Base-by-base conservation (phyloP, 2,888 invertebrate species). In the Parnassius glacialis region DNA sequence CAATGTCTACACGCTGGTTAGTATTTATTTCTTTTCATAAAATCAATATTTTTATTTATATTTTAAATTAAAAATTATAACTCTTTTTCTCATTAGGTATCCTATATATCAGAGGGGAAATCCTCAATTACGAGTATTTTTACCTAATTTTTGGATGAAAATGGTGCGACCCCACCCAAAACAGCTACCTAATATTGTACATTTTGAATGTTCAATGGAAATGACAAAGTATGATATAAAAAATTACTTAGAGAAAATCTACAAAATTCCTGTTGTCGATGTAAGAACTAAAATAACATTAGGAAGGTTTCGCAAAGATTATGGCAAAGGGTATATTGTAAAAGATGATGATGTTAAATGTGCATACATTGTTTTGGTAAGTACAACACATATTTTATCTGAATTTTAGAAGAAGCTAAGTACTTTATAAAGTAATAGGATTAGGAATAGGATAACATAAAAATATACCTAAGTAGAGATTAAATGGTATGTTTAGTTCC, bases 81-180 rank as follows among this genome's bases (percentile, higher is more conserved):
- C n/a, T 20, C 20, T n/a, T 45, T 45, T 45, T 34, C 34, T 34
- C 34, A 34, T 54, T 16, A 96, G 97, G 94, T 98, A 98, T 90
- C 98, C 98, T 1, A 77, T 98, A 45, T 98, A 97, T 85, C 96
- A 96, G 84, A 94, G 93, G 81, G 99, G 99, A 12, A 97, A 97
- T 83, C 99, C 99, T n/a, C 99, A 99, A 79, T 87, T 97, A 44
- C 92, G 99, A 64, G 93, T 99, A 10, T 98, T 97, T 84, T 88
- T 99, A 44, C 99, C 99, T 0, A 97, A 99, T 83, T 99, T 99
- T 87, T 99, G 98, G 97, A 94, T 99, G 95, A 99, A 98, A 89
- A 76, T 99, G 16, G 93, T 99, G 0, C 93, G 94, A 60, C 95
- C 97, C 1, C 69, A 83, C 16, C 85, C 92, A 20, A 92, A 92